Evolutionary conservation across 2,797 vertebrate species (phyloP), one percentile per base, ranked within the genome.

Genomic region (Lagodon rhomboides): DNA sequence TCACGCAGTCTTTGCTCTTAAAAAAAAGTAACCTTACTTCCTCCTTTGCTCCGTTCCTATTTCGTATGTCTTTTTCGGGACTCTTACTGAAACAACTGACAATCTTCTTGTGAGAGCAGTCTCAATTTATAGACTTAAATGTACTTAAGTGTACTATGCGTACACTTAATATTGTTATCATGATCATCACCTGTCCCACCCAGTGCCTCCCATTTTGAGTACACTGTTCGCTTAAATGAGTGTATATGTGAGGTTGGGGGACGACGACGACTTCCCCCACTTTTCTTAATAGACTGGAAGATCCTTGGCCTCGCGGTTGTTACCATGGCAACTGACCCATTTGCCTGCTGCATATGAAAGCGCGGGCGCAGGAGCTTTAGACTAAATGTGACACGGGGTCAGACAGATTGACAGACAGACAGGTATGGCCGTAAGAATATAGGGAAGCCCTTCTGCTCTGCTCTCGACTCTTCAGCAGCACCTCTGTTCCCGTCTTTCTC

Each of bases 241-340:
- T 69, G 53, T 54, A 9, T 72, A 34, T 27, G 12, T 68, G 66
- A 30, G 62, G 61, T 61, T 44, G n/a, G 66, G 44, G 55, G 61
- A 56, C 68, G 61, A 72, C 0, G 69, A 23, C 20, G 46, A 71
- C 81, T 79, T 88, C 50, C 62, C 66, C 85, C 84, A 95, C 95
- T 96, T 97, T 97, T 96, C 94, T 95, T 96, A 97, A 96, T 96
- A 96, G 96, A 97, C 96, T 93, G 95, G 95, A 95, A 95, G 95
- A 97, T 97, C 96, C 94, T 94, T 97, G 95, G 96, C 96, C 97
- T 96, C 95, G 96, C 85, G 89, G 95, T 89, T 95, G 97, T 98
- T 98, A 94, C 97, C 94, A 98, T 97, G 96, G 96, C 94, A 97
- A 98, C 97, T 96, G 94, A 94, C 95, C 96, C 95, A 97, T 98